Conservation (phyloP, 2,888 invertebrate genomes). For the Agrochola litura region DNA sequence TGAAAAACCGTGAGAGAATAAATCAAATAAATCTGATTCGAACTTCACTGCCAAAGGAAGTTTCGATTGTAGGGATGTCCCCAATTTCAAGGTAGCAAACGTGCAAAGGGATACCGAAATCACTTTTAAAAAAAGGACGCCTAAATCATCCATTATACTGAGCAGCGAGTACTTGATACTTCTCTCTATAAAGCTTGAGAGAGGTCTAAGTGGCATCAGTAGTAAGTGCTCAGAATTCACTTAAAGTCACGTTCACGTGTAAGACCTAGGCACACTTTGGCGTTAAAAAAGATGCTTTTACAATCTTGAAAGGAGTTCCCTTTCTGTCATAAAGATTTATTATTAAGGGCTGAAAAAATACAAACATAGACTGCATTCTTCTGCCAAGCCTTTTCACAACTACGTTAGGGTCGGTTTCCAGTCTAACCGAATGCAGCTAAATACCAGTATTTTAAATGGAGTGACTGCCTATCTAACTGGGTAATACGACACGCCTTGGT, state of each 20-base stretch:
- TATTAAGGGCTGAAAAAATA: not conserved
- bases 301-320: not conserved
- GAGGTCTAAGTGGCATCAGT: slow-evolving; percentile 20
- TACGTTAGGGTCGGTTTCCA: not conserved
- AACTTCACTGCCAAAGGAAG: not conserved
- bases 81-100: not conserved
- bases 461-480: too few relatives aligned
- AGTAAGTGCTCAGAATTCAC: slow-evolving; percentile 12
- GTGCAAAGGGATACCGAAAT: not conserved
- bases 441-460: too few relatives aligned
- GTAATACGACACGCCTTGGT: too few relatives aligned
- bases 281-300: not conserved
- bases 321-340: too few relatives aligned
- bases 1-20: not conserved
- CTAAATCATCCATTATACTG: not conserved
- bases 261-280: not conserved
- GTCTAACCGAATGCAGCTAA: not conserved
- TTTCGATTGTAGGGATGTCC: not conserved
- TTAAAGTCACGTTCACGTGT: slow-evolving; percentile 9
- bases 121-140: slow-evolving; percentile 16
- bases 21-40: not conserved
- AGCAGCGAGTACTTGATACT: slow-evolving; percentile 14
- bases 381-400: not conserved
- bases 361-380: not conserved
- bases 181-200: not conserved